Conservation (phyloP, 2,888 invertebrate species). For the Phaonia tiefii region DNA sequence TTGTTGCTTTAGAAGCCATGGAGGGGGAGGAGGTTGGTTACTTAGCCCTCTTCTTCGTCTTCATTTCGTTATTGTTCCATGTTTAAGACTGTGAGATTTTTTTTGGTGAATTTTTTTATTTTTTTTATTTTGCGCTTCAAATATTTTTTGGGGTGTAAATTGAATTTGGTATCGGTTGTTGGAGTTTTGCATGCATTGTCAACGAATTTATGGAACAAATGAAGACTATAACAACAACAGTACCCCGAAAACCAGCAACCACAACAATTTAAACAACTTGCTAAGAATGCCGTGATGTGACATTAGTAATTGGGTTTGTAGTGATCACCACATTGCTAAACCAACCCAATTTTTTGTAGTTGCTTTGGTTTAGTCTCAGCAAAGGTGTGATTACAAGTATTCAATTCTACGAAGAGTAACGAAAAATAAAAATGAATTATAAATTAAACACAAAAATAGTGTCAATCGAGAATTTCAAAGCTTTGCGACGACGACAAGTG, state of each 20-base stretch:
- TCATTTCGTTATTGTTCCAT: conserved; percentile 16
- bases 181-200: conserved; percentile 57
- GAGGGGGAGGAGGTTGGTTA: no score
- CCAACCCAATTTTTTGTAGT: conserved; percentile 38
- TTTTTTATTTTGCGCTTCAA: conserved; percentile 15
- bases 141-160: conserved; percentile 64
- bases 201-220: conserved; percentile 57
- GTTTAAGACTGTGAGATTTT: conserved; percentile 52
- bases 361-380: conserved; percentile 19
- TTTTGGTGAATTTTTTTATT: conserved; percentile 1
- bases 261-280: neutral
- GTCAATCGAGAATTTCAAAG: no score
- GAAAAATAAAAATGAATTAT: no score
- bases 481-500: no score
- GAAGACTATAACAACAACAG: neutral
- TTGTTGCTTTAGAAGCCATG: no score
- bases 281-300: conserved; percentile 62
- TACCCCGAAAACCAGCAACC: neutral
- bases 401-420: no score
- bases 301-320: conserved; percentile 50
- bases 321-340: conserved; percentile 45
- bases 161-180: conserved; percentile 53
- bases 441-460: no score
- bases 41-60: conserved; percentile 35
- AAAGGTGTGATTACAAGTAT: conserved; percentile 56